These are phyloP conservation scores for Acrobeloides nanus DNA, from an alignment of 2,888 invertebrate genomes.

Conservation along the genomic window DNA sequence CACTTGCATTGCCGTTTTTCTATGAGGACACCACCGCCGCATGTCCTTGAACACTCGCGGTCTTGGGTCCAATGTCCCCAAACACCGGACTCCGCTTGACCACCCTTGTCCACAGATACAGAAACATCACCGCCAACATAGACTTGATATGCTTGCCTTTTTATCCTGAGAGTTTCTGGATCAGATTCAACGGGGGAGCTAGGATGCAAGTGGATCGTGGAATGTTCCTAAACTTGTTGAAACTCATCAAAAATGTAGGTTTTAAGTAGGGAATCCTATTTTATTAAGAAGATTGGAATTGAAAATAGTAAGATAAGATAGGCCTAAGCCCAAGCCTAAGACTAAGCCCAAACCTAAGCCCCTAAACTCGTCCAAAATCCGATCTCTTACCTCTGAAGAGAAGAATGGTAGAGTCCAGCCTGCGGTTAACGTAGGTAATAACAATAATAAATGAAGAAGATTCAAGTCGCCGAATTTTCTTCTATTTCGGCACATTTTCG, in stretches of 20 bases:
- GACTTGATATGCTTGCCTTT: slow-evolving; percentile 51
- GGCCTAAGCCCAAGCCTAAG: no score
- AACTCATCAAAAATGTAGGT: neutral
- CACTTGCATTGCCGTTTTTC: slow-evolving; percentile 64
- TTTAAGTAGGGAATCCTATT: neutral
- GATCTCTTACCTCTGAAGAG: slow-evolving; percentile 12
- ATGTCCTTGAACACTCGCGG: slow-evolving; percentile 77
- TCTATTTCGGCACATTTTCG: no score
- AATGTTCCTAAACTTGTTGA: neutral
- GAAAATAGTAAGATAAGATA: neutral
- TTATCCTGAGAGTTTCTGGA: slow-evolving; percentile 30
- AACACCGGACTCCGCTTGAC: slow-evolving; percentile 44
- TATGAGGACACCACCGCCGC: slow-evolving; percentile 83
- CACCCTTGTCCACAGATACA: slow-evolving; percentile 49
- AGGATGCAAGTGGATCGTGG: slow-evolving; percentile 36
- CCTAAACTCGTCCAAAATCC: no score
- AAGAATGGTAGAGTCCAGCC: slow-evolving; percentile 48
- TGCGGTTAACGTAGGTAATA: slow-evolving; percentile 40
- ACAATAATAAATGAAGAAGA: neutral
- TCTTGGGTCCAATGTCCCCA: slow-evolving; percentile 72
- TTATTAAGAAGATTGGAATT: neutral
- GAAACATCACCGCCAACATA: slow-evolving; percentile 46
- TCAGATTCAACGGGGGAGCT: slow-evolving; percentile 39
- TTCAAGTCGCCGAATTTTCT: no score
- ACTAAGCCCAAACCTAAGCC: no score